Conservation (phyloP, 2,797 vertebrate genomes). For the Siniperca obscura region DNA sequence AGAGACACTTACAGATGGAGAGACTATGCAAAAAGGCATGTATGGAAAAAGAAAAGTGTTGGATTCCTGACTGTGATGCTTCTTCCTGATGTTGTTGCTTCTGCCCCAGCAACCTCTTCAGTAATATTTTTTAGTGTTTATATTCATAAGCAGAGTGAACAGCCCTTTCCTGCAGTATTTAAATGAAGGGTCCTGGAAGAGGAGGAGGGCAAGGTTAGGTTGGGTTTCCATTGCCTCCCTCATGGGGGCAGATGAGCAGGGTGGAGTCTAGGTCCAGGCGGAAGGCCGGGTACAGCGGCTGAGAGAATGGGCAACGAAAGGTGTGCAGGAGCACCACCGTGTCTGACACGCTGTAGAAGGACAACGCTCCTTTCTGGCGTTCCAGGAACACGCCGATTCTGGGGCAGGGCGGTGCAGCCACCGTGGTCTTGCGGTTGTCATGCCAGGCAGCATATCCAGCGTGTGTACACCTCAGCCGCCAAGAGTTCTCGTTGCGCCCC, state of each 20-base stretch:
- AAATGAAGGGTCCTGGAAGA: not conserved
- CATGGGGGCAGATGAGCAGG: conserved; percentile 73
- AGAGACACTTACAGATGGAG: not conserved
- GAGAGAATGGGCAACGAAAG: conserved; percentile 78
- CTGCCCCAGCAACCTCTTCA: not conserved
- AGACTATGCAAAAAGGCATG: not conserved
- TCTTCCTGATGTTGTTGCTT: conserved; percentile 15
- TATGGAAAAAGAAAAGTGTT: not conserved
- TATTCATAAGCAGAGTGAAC: not conserved
- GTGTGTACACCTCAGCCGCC: conserved; percentile 81
- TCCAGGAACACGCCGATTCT: conserved; percentile 83
- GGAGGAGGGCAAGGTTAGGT: conserved; percentile 1
- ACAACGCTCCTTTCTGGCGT: conserved; percentile 77
- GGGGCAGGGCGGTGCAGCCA: conserved; percentile 78
- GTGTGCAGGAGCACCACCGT: conserved; percentile 80
- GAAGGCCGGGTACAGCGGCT: conserved; percentile 85
- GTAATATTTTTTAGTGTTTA: not conserved
- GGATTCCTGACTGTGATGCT: conserved; percentile 16
- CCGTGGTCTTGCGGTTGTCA: conserved; percentile 80
- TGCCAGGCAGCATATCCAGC: conserved; percentile 83
- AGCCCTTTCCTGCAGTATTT: conserved; percentile 34
- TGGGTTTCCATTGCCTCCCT: conserved; percentile 30
- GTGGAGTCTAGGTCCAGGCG: conserved; percentile 83
- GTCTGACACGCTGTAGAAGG: conserved; percentile 83
- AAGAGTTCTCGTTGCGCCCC: conserved; percentile 83